These are phyloP conservation scores for Pedetes capensis DNA, from an alignment of 2,113 vertebrate species.

Conservation along the genomic window DNA sequence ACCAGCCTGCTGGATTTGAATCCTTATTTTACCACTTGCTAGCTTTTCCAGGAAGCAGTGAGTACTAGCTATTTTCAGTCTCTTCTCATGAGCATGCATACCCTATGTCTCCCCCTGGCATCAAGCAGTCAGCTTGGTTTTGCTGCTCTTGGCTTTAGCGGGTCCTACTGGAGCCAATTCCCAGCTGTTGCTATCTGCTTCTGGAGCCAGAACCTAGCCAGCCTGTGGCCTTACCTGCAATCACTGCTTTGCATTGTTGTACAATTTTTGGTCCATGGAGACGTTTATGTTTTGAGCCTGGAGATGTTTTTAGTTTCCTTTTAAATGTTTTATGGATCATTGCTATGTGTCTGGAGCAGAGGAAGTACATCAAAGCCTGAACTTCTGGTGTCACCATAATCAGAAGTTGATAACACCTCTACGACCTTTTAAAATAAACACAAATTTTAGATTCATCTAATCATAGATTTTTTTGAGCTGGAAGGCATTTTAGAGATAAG, in stretches of 20 bases:
- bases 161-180: not conserved
- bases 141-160: not conserved
- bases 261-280: slow-evolving; percentile 28
- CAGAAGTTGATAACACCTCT: slow-evolving; percentile 15
- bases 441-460: slow-evolving; percentile 13
- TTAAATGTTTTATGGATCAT: slow-evolving; percentile 61
- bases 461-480: slow-evolving; percentile 8
- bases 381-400: not conserved
- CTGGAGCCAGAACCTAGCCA: slow-evolving; percentile 45
- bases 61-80: not conserved
- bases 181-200: not conserved
- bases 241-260: slow-evolving; percentile 23
- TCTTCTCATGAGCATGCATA: not conserved
- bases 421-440: slow-evolving; percentile 23
- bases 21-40: not conserved
- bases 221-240: not conserved
- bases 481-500: slow-evolving; percentile 46
- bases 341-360: not conserved
- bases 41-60: not conserved
- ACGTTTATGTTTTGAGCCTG: slow-evolving; percentile 34
- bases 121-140: not conserved
- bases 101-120: not conserved
- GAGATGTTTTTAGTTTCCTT: not conserved
- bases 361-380: slow-evolving; percentile 5
- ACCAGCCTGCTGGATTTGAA: not conserved